These are phyloP conservation scores for Camelus dromedarius DNA, from an alignment of 2,113 vertebrate genomes.

Conservation along the genomic window DNA sequence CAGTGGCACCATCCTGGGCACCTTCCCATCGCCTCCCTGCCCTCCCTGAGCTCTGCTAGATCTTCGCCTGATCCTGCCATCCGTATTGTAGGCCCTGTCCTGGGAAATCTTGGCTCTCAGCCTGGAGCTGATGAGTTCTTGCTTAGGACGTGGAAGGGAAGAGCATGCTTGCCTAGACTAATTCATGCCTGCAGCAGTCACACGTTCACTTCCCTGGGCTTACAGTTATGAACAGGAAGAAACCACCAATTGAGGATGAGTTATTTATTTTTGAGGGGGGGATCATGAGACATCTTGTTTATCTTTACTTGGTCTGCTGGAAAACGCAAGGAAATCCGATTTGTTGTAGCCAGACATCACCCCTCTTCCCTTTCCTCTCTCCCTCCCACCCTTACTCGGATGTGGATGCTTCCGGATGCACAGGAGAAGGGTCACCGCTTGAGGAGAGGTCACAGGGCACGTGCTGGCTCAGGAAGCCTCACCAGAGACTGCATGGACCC, in stretches of 20 bases:
- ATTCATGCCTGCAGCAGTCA: not conserved
- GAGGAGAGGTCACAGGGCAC: not conserved
- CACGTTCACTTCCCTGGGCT: conserved; percentile 10
- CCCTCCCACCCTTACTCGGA: not conserved
- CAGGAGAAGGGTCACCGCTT: not conserved
- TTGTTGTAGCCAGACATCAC: conserved; percentile 49
- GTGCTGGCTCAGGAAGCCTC: not conserved
- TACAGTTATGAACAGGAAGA: conserved; percentile 26
- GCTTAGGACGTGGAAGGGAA: conserved; percentile 42
- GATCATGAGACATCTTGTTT: conserved; percentile 20
- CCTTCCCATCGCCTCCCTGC: not conserved
- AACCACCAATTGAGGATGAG: conserved; percentile 6
- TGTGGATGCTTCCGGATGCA: not conserved
- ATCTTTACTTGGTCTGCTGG: conserved; percentile 46
- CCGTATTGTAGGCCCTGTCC: not conserved
- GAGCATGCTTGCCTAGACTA: conserved; percentile 22
- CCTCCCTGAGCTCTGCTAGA: not conserved
- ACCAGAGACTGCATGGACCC: not conserved
- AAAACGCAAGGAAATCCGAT: conserved; percentile 40
- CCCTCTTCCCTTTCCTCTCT: conserved; percentile 8
- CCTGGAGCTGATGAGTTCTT: conserved; percentile 52
- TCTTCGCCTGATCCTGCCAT: not conserved
- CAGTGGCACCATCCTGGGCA: not conserved
- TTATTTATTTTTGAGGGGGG: conserved; percentile 54
- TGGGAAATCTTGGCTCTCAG: conserved; percentile 39